phyloP scores from a whole-genome alignment of 2,888 invertebrate genomes.

The Dermolepida albohirtum region DNA sequence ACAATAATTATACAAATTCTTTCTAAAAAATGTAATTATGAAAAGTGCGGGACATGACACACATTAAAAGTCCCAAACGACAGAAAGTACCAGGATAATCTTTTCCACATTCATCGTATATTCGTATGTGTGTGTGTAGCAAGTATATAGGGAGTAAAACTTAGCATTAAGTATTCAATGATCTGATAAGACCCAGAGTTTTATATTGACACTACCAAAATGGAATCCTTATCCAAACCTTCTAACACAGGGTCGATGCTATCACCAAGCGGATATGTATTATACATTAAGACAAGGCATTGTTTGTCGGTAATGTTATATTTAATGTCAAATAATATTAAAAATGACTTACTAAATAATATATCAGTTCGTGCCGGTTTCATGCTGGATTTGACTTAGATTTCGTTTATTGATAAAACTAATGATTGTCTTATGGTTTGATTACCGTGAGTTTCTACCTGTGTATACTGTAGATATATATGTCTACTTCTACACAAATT shows the following conservation, averaged over 20 bases:
- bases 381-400: conserved; percentile 55
- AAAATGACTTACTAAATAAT: conserved; percentile 64
- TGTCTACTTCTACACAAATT: neutral
- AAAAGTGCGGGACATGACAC: conserved; percentile 4
- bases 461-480: neutral
- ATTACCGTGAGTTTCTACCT: conserved; percentile 35
- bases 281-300: conserved; percentile 59
- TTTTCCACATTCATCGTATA: conserved; percentile 1
- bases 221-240: conserved; percentile 53
- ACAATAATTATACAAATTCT: conserved; percentile 15
- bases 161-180: conserved; percentile 52
- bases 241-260: conserved; percentile 51
- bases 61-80: conserved; percentile 27
- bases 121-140: neutral
- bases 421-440: conserved; percentile 61
- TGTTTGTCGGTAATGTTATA: conserved; percentile 54
- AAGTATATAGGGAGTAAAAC: conserved; percentile 8
- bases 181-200: conserved; percentile 52
- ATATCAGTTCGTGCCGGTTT: conserved; percentile 54
- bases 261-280: conserved; percentile 52
- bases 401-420: conserved; percentile 59
- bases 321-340: conserved; percentile 60
- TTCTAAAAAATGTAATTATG: conserved; percentile 20
- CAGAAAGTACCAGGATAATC: conserved; percentile 25
- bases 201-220: conserved; percentile 52